Percentiles rank a stretch among this genome's conserved stretches.
Evolutionary conservation across 37 sponge, comb jelly and placozoan genomes (phyloP).

Genomic region (Sycon ciliatum): DNA sequence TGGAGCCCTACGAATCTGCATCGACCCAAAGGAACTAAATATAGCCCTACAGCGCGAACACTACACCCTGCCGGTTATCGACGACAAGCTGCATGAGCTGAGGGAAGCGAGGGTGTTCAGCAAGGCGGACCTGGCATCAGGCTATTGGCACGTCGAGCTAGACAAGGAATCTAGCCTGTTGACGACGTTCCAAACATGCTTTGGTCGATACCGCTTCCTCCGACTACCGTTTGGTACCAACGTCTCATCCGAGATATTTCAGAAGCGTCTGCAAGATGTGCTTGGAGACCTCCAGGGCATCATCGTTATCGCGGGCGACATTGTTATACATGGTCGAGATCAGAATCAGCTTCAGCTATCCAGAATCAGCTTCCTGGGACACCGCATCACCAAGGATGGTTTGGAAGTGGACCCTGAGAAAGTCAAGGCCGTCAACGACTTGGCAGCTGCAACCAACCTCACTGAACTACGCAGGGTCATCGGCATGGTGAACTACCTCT

Average conservation of each 20-base stretch:
- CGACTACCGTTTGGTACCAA: constrained; percentile 42
- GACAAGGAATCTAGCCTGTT: constrained; percentile 18
- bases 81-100: constrained; percentile 27
- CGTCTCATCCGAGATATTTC: constrained; percentile 40
- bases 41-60: constrained; percentile 24
- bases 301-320: constrained; percentile 25
- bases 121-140: constrained; percentile 22
- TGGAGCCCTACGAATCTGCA: constrained; percentile 24
- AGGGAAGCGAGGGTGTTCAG: constrained; percentile 32
- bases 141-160: constrained; percentile 46
- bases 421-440: constrained; percentile 39
- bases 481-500: not conserved
- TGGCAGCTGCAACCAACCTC: constrained; percentile 37
- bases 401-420: constrained; percentile 36
- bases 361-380: constrained; percentile 45
- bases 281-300: constrained; percentile 26
- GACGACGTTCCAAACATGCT: constrained; percentile 49
- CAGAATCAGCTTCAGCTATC: constrained; percentile 23
- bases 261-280: constrained; percentile 31
- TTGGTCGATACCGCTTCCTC: constrained; percentile 20
- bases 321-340: constrained; percentile 14
- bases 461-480: constrained; percentile 35
- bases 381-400: constrained; percentile 32
- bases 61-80: constrained; percentile 25
- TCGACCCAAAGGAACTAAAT: constrained; percentile 40